Evolutionary conservation across 2,888 invertebrate species (phyloP).

Genomic region (Aethes cnicana): DNA sequence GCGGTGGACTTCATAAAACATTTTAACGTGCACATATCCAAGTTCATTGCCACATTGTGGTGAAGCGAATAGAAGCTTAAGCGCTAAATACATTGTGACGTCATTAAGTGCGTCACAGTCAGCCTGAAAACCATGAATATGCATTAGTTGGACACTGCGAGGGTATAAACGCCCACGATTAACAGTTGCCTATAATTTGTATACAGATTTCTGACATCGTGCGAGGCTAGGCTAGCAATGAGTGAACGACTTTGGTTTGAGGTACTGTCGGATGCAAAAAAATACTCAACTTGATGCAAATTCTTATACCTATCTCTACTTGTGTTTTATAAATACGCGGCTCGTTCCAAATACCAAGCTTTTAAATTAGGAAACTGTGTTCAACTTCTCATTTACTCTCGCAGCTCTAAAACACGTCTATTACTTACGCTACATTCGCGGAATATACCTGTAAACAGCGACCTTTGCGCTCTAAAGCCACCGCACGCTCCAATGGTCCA

Average conservation of each 20-base stretch:
- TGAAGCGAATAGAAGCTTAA: slow-evolving; percentile 25
- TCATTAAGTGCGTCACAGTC: slow-evolving; percentile 42
- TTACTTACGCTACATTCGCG: slow-evolving; percentile 6
- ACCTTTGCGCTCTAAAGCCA: slow-evolving; percentile 32
- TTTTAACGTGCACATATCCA: slow-evolving; percentile 34
- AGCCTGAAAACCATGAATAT: slow-evolving; percentile 37
- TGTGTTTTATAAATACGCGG: too few relatives aligned
- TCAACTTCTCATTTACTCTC: too few relatives aligned
- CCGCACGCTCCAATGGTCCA: slow-evolving; percentile 47
- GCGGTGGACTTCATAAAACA: neutral
- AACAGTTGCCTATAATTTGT: neutral
- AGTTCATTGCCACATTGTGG: slow-evolving; percentile 50
- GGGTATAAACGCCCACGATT: slow-evolving; percentile 1
- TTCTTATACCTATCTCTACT: too few relatives aligned
- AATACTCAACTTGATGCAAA: too few relatives aligned
- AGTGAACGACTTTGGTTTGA: too few relatives aligned
- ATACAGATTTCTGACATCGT: too few relatives aligned
- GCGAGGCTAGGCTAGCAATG: too few relatives aligned
- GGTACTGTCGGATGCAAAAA: too few relatives aligned
- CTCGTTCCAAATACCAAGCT: too few relatives aligned
- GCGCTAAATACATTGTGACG: slow-evolving; percentile 40
- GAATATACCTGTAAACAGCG: slow-evolving; percentile 26
- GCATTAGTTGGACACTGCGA: slow-evolving; percentile 41
- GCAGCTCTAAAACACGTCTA: too few relatives aligned
- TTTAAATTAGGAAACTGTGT: too few relatives aligned